phyloP scores from a whole-genome alignment of 2,797 vertebrate species.

The Gambusia yucatana region DNA sequence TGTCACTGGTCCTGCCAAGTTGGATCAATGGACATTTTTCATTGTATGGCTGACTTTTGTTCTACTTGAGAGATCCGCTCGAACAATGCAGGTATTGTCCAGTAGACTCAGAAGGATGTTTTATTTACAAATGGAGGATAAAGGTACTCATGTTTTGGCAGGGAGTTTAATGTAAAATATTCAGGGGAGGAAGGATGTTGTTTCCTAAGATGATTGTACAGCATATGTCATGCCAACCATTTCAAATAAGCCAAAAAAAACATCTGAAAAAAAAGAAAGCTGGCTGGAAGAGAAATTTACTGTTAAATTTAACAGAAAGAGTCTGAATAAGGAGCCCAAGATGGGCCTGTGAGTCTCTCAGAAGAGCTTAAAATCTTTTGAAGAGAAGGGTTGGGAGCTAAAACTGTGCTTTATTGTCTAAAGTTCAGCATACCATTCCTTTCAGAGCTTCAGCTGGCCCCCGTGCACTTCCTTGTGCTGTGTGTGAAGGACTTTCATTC shows the following conservation, averaged over 20 bases:
- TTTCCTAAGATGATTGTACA: slow-evolving; percentile 4
- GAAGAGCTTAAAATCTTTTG: slow-evolving; percentile 38
- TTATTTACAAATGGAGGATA: slow-evolving; percentile 20
- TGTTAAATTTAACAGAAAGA: slow-evolving; percentile 21
- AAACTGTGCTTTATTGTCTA: slow-evolving; percentile 47
- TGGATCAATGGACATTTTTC: slow-evolving; percentile 39
- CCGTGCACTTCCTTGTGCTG: slow-evolving; percentile 28
- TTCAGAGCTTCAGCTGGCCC: slow-evolving; percentile 36
- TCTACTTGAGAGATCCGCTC: slow-evolving; percentile 29
- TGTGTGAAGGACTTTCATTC: slow-evolving; percentile 34
- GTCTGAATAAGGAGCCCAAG: slow-evolving; percentile 35
- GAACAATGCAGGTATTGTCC: slow-evolving; percentile 60
- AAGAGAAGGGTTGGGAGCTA: slow-evolving; percentile 24
- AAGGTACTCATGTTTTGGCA: slow-evolving; percentile 28
- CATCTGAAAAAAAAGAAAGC: slow-evolving; percentile 2
- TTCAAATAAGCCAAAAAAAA: neutral
- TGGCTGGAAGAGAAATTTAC: slow-evolving; percentile 21
- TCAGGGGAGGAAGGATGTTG: neutral
- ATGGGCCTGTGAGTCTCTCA: slow-evolving; percentile 26
- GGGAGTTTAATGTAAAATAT: slow-evolving; percentile 7
- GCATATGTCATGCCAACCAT: no score
- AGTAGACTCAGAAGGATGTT: neutral
- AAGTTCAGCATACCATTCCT: slow-evolving; percentile 50
- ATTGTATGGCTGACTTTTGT: slow-evolving; percentile 30
- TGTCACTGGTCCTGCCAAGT: slow-evolving; percentile 69